These are phyloP conservation scores for Anticlea derivata DNA, from an alignment of 2,888 invertebrate species.

Conservation along the genomic window DNA sequence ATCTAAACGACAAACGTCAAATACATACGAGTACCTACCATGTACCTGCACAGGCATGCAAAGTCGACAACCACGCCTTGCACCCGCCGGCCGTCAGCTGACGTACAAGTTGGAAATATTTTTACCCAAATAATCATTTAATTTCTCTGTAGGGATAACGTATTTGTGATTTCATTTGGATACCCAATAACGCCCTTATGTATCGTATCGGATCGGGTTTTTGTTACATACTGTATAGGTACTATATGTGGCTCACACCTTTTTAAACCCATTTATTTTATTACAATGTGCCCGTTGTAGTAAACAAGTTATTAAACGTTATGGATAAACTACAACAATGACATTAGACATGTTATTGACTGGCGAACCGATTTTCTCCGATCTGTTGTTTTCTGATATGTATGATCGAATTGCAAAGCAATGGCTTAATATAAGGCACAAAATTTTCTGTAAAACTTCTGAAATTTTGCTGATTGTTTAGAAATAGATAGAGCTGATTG, in stretches of 20 bases:
- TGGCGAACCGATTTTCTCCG: constrained; percentile 9
- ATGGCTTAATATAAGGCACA: constrained; percentile 8
- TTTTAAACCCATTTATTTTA: constrained; percentile 11
- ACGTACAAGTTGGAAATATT: too few species aligned
- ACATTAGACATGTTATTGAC: constrained; percentile 14
- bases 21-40: too few species aligned
- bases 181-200: too few species aligned
- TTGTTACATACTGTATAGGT: too few species aligned
- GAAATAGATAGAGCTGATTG: not conserved
- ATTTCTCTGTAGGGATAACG: too few species aligned
- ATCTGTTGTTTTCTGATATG: constrained; percentile 24
- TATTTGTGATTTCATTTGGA: too few species aligned
- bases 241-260: constrained; percentile 23
- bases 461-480: not conserved
- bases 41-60: too few species aligned
- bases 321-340: constrained; percentile 10
- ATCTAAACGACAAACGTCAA: too few species aligned
- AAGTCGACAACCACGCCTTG: too few species aligned
- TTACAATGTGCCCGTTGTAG: constrained; percentile 11
- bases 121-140: too few species aligned
- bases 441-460: constrained; percentile 12
- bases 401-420: constrained; percentile 19
- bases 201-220: too few species aligned
- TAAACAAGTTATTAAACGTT: constrained; percentile 17
- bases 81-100: too few species aligned